Conservation (phyloP, 2,113 vertebrate species). For the Pseudonaja textilis region DNA sequence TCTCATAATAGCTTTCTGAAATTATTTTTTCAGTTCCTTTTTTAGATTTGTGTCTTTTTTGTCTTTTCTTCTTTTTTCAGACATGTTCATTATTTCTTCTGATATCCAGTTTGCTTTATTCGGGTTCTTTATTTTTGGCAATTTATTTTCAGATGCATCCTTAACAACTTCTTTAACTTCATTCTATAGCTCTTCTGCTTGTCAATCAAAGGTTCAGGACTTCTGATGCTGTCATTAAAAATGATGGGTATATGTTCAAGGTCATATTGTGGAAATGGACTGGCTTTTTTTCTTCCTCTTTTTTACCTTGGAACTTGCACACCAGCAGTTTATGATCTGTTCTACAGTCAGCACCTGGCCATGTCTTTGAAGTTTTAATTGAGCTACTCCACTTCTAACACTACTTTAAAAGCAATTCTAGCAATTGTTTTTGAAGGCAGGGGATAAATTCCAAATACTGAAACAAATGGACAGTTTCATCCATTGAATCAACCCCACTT, state of each 20-base stretch:
- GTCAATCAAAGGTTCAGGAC: neutral
- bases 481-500: neutral
- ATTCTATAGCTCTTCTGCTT: neutral
- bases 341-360: neutral
- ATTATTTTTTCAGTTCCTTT: neutral
- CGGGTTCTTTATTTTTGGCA: neutral
- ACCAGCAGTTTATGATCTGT: neutral
- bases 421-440: neutral
- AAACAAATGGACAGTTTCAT: neutral
- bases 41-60: neutral
- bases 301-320: neutral
- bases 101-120: neutral
- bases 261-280: neutral
- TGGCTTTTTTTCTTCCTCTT: neutral
- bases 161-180: neutral
- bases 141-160: neutral
- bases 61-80: neutral
- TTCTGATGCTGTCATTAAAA: neutral
- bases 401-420: neutral
- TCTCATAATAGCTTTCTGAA: neutral
- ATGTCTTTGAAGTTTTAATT: neutral
- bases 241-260: neutral
- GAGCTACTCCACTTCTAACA: neutral
- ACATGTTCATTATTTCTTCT: neutral
- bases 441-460: neutral